These are phyloP conservation scores for Ormyrus rosae DNA, from an alignment of 2,888 invertebrate genomes.

Conservation along the genomic window DNA sequence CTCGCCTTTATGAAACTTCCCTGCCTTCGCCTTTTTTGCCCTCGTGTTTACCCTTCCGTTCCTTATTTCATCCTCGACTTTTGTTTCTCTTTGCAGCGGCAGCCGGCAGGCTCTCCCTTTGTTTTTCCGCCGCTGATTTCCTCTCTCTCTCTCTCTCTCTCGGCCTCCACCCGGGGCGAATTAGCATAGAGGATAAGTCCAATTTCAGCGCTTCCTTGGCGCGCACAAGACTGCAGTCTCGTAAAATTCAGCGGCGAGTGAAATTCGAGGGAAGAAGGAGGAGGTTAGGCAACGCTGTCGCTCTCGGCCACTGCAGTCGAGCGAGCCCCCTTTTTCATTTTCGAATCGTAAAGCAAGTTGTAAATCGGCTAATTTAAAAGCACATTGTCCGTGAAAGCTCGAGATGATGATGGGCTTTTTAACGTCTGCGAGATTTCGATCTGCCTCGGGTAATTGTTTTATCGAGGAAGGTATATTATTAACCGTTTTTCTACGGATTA, in stretches of 20 bases:
- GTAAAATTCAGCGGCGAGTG: slow-evolving; percentile 31
- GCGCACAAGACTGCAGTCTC: background rate
- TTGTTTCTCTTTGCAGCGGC: slow-evolving; percentile 17
- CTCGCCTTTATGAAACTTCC: slow-evolving; percentile 24
- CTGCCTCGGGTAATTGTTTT: no score
- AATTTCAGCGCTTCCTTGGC: slow-evolving; percentile 39
- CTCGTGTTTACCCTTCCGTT: background rate
- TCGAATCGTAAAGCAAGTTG: background rate
- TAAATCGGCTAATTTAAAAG: background rate
- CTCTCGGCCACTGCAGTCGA: background rate
- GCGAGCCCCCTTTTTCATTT: background rate
- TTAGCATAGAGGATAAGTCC: slow-evolving; percentile 36
- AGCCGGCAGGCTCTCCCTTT: slow-evolving; percentile 3
- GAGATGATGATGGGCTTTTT: background rate
- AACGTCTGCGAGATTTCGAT: no score
- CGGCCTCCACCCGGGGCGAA: slow-evolving; percentile 22
- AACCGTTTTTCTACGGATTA: no score
- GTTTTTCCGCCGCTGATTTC: slow-evolving; percentile 27
- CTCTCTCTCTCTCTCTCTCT: background rate
- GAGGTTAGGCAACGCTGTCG: background rate
- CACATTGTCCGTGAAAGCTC: background rate
- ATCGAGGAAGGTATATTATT: no score
- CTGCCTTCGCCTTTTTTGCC: background rate
- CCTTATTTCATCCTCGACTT: slow-evolving; percentile 24
- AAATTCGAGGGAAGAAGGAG: background rate